A percentile compares a stretch with the other conserved stretches of the same genome.
Conservation (phyloP, 2,888 invertebrate species). For the Fabriciana adippe region DNA sequence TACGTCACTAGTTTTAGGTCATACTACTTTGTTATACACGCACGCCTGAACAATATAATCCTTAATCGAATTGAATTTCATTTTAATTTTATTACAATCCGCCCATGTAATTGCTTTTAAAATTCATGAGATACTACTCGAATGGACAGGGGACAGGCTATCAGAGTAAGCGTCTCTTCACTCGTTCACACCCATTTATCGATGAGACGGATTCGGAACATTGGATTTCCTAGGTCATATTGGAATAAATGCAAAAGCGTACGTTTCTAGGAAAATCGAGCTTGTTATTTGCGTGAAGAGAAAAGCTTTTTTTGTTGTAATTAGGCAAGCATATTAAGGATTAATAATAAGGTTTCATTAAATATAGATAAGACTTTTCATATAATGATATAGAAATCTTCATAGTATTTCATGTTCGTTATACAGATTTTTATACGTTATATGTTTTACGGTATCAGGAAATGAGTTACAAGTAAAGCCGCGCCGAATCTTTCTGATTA, state of each 20-base stretch:
- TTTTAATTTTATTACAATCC: slow-evolving; percentile 32
- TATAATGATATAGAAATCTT: too few species aligned
- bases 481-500: too few species aligned
- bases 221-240: slow-evolving; percentile 17
- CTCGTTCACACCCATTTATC: slow-evolving; percentile 28
- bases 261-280: neutral
- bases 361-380: too few species aligned
- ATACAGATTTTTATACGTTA: too few species aligned
- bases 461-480: too few species aligned
- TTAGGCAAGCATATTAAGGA: neutral
- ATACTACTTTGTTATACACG: slow-evolving; percentile 5
- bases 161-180: slow-evolving; percentile 30
- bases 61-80: slow-evolving; percentile 19
- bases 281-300: neutral
- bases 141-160: slow-evolving; percentile 30
- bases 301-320: neutral
- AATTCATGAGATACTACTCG: slow-evolving; percentile 35
- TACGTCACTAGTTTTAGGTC: slow-evolving; percentile 32
- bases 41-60: slow-evolving; percentile 5
- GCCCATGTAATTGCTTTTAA: slow-evolving; percentile 36
- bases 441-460: too few species aligned
- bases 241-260: slow-evolving; percentile 1
- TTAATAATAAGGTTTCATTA: too few species aligned
- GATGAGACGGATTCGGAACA: slow-evolving; percentile 22
- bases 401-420: too few species aligned